These are phyloP conservation scores for Sturmia bella DNA, from an alignment of 2,888 invertebrate species.

Conservation along the genomic window DNA sequence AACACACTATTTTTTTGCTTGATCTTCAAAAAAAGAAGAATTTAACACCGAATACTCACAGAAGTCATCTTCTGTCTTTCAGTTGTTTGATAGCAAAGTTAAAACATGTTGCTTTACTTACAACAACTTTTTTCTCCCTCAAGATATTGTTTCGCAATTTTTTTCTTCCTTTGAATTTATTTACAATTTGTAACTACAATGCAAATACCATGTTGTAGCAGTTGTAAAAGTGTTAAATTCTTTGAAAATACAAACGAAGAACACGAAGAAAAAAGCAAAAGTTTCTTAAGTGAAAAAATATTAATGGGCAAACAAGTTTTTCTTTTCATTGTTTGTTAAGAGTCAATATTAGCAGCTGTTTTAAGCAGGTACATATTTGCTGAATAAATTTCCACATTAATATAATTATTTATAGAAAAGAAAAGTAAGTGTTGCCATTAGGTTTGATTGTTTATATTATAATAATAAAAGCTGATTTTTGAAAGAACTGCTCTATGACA, in stretches of 20 bases:
- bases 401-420: not conserved
- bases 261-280: not conserved
- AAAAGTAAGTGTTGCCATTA: not conserved
- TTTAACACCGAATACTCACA: not conserved
- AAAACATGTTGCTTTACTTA: constrained; percentile 14
- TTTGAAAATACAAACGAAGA: constrained; percentile 18
- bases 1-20: not conserved
- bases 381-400: constrained; percentile 25
- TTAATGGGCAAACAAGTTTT: constrained; percentile 45
- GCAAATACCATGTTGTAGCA: constrained; percentile 30
- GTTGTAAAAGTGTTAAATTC: constrained; percentile 62
- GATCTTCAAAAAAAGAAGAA: not conserved
- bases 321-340: constrained; percentile 34
- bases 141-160: not conserved
- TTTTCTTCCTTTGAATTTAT: not conserved
- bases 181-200: constrained; percentile 20
- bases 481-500: no score
- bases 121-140: not conserved
- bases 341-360: constrained; percentile 57
- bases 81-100: constrained; percentile 16
- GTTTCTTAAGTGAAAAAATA: constrained; percentile 1
- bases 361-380: constrained; percentile 34
- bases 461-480: no score
- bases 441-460: no score
- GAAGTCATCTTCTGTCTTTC: constrained; percentile 29